phyloP scores from a whole-genome alignment of 2,888 invertebrate species.

The Abscondita cerata region DNA sequence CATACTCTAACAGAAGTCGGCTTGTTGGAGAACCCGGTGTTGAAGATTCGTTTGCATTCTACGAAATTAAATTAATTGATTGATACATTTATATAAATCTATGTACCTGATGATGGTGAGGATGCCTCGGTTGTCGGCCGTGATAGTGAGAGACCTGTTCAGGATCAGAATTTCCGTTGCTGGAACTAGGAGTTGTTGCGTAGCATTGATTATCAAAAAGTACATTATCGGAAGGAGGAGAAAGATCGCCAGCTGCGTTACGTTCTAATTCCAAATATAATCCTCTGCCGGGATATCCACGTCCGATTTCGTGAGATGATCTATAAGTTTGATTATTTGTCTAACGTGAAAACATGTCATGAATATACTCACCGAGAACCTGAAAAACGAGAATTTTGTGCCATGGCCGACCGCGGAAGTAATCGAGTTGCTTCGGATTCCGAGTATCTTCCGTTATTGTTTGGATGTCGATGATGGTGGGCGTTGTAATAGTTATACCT shows the following conservation, averaged over 20 bases:
- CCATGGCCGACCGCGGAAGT: slow-evolving; percentile 64
- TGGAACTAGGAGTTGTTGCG: slow-evolving; percentile 92
- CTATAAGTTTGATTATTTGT: slow-evolving; percentile 50
- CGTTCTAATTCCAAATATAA: slow-evolving; percentile 83
- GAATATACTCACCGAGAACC: slow-evolving; percentile 63
- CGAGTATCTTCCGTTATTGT: slow-evolving; percentile 60
- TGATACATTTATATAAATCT: not conserved
- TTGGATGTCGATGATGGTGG: slow-evolving; percentile 70
- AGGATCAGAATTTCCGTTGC: slow-evolving; percentile 90
- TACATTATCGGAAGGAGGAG: slow-evolving; percentile 91
- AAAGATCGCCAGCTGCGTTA: slow-evolving; percentile 66
- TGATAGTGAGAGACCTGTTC: slow-evolving; percentile 73
- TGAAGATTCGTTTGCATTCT: slow-evolving; percentile 73
- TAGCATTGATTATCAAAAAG: slow-evolving; percentile 96
- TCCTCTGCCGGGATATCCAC: slow-evolving; percentile 75
- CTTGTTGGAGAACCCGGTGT: slow-evolving; percentile 86
- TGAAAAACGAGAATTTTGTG: slow-evolving; percentile 71
- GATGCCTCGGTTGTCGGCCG: slow-evolving; percentile 64
- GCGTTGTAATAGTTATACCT: slow-evolving; percentile 74
- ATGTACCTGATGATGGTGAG: slow-evolving; percentile 69
- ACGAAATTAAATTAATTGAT: slow-evolving; percentile 1
- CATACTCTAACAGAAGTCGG: slow-evolving; percentile 86
- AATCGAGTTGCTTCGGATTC: slow-evolving; percentile 62
- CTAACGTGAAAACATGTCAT: not conserved
- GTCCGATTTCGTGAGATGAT: slow-evolving; percentile 75